Evolutionary conservation across 2,113 vertebrate species (phyloP).

Genomic region (Suricata suricatta): DNA sequence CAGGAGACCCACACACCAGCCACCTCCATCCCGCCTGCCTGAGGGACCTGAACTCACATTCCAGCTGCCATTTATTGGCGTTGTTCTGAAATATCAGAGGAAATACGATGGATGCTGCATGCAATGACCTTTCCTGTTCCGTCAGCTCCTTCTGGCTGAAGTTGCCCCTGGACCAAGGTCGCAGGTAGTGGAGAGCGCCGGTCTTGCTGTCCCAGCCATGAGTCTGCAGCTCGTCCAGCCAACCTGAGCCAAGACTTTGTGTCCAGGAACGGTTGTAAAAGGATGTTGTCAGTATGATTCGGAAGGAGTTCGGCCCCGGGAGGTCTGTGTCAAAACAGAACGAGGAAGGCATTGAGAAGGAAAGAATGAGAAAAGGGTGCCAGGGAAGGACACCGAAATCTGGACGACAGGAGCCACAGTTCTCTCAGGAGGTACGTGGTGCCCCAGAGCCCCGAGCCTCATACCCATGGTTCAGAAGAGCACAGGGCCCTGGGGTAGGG

Average conservation of each 20-base stretch:
- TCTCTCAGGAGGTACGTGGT: neutral
- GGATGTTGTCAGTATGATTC: accelerated
- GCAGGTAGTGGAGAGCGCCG: neutral
- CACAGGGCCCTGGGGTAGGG: neutral
- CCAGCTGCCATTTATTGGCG: accelerated
- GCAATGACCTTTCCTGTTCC: accelerated
- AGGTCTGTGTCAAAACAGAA: neutral
- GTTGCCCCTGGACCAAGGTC: neutral
- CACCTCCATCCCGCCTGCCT: accelerated
- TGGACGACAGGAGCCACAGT: neutral
- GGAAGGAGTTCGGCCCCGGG: neutral
- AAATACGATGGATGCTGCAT: accelerated
- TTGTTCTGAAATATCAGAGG: accelerated
- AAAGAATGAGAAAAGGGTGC: neutral
- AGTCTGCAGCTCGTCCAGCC: neutral
- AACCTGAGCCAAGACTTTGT: neutral
- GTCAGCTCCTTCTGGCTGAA: neutral
- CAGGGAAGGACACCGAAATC: neutral
- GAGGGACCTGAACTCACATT: neutral
- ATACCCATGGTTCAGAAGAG: neutral
- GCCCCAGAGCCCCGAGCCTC: neutral
- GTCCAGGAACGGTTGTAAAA: neutral
- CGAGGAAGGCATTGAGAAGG: neutral
- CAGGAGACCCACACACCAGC: accelerated
- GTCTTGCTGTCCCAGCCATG: neutral